Evolutionary conservation across 2,797 vertebrate species (phyloP).

Genomic region (Paratrypauchen microcephalus): DNA sequence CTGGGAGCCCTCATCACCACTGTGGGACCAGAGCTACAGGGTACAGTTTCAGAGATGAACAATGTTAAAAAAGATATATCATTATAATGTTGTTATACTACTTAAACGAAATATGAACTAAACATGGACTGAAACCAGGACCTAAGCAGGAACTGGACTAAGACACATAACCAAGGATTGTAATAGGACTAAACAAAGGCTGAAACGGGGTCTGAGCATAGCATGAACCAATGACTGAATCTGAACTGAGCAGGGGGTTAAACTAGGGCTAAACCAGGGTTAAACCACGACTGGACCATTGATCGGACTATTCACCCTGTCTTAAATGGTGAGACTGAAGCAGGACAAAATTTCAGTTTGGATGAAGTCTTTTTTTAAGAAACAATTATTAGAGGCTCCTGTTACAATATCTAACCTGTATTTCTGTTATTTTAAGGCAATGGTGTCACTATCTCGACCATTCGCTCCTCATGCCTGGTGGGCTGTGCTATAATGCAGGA

Average conservation of each 20-base stretch:
- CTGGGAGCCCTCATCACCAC: conserved; percentile 98
- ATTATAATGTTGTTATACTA: not conserved
- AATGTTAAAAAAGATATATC: not conserved
- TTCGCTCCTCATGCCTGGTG: conserved; percentile 96
- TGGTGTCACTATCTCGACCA: conserved; percentile 92
- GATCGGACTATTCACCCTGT: too few relatives aligned
- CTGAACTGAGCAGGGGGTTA: not conserved
- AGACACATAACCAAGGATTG: not conserved
- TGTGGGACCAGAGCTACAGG: conserved; percentile 96
- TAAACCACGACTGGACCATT: too few relatives aligned
- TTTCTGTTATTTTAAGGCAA: conserved; percentile 79
- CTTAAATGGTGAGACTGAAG: too few relatives aligned
- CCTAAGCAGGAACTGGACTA: not conserved
- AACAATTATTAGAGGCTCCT: not conserved
- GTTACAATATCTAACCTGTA: not conserved
- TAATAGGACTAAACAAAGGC: too few relatives aligned
- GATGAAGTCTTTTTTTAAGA: not conserved
- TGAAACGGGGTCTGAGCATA: too few relatives aligned
- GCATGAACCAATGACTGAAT: not conserved
- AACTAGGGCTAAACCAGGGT: too few relatives aligned
- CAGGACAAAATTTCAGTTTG: not conserved
- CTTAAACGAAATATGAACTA: not conserved
- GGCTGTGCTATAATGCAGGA: conserved; percentile 99
- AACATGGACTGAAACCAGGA: not conserved
- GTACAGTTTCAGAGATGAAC: conserved; percentile 64